phyloP scores from a whole-genome alignment of 1,140 invertebrate genomes.

The fruit fly (Drosophila melanogaster) region Release_6_plus_ISO1_MT NT_033779.5:12141501-12142000 shows the following conservation, averaged over 20 bases:
- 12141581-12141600: slow-evolving; percentile 15
- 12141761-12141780: neutral
- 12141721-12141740: slow-evolving; percentile 64
- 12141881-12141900: too few species aligned
- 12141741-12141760: neutral
- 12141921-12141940: too few species aligned
- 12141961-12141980: slow-evolving; percentile 13
- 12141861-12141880: too few species aligned
- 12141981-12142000: slow-evolving; percentile 30
- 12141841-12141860: too few species aligned
- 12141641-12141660: slow-evolving; percentile 16
- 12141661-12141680: slow-evolving; percentile 34
- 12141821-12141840: too few species aligned
- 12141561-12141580: slow-evolving; percentile 46
- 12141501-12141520: neutral
- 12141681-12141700: slow-evolving; percentile 50
- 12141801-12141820: neutral
- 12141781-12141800: slow-evolving; percentile 30
- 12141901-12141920: too few species aligned
- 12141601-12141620: slow-evolving; percentile 25
- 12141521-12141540: slow-evolving; percentile 14
- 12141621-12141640: slow-evolving; percentile 6
- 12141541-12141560: slow-evolving; percentile 47
- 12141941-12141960: too few species aligned
- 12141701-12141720: slow-evolving; percentile 77